phyloP scores from a whole-genome alignment of 2,797 vertebrate genomes.

The Betta splendens region DNA sequence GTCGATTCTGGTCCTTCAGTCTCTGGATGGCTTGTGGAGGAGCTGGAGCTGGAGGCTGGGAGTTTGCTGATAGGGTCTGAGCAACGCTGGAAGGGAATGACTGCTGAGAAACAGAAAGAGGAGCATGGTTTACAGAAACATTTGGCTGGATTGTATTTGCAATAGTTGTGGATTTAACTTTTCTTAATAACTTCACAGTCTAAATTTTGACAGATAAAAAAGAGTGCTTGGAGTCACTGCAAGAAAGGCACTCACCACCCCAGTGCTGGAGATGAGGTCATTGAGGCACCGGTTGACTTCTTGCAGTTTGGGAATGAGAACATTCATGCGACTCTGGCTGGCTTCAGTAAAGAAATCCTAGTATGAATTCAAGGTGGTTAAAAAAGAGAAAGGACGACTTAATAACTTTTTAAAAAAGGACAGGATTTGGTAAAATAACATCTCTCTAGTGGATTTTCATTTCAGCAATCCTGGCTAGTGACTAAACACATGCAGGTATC shows the following conservation, averaged over 20 bases:
- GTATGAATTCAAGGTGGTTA: neutral
- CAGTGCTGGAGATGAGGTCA: slow-evolving; percentile 85
- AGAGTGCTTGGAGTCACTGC: neutral
- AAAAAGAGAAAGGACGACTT: neutral
- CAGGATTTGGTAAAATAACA: no score
- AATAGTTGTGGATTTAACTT: no score
- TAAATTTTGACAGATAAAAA: neutral
- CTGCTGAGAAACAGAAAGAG: slow-evolving; percentile 60
- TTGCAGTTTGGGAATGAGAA: slow-evolving; percentile 89
- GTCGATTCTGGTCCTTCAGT: slow-evolving; percentile 95
- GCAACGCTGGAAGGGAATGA: slow-evolving; percentile 59
- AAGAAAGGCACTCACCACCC: slow-evolving; percentile 81
- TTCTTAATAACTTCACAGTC: neutral
- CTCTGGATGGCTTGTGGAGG: slow-evolving; percentile 89
- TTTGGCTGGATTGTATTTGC: no score
- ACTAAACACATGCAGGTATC: no score
- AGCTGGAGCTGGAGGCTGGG: slow-evolving; percentile 66
- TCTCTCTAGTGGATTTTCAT: no score
- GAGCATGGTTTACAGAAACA: neutral
- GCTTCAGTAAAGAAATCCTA: slow-evolving; percentile 86
- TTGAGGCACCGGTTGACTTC: slow-evolving; percentile 90
- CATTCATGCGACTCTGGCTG: slow-evolving; percentile 77
- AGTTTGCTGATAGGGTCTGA: slow-evolving; percentile 49
- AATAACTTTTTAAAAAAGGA: neutral
- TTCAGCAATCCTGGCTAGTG: no score